Percentiles rank a stretch among this genome's conserved stretches.
Conservation (phyloP, 2,888 invertebrate species). For the Xanthia togata region DNA sequence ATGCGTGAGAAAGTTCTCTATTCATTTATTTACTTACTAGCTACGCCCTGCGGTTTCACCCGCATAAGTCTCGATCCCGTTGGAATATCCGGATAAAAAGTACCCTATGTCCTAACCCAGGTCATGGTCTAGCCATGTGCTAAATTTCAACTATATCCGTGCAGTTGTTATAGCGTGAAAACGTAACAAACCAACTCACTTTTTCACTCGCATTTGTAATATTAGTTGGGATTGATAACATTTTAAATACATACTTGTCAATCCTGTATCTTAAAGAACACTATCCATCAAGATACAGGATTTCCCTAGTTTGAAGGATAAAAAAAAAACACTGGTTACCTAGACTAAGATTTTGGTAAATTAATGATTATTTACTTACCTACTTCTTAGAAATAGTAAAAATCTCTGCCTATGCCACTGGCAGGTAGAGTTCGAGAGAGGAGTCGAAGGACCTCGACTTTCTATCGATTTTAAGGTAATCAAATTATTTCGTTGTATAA, state of each 20-base stretch:
- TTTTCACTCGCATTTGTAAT: background rate
- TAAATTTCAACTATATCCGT: background rate
- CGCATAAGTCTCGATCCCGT: too few relatives aligned
- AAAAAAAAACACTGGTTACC: background rate
- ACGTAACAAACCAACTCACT: too few relatives aligned
- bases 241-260: background rate
- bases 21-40: background rate
- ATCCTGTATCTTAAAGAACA: background rate
- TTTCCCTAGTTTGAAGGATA: too few relatives aligned
- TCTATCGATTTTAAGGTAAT: background rate
- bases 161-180: background rate
- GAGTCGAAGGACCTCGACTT: background rate
- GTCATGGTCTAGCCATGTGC: too few relatives aligned
- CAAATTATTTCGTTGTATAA: background rate
- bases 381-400: background rate
- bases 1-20: background rate
- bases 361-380: background rate
- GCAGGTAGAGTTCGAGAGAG: background rate
- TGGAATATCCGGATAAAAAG: too few relatives aligned
- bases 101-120: too few relatives aligned
- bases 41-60: background rate
- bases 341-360: too few relatives aligned
- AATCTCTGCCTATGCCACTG: background rate
- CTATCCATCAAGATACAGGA: background rate
- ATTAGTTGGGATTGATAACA: background rate